Percentiles rank a stretch among this genome's conserved stretches.
Conservation (phyloP, 2,113 vertebrate genomes). For the Stegastes partitus region DNA sequence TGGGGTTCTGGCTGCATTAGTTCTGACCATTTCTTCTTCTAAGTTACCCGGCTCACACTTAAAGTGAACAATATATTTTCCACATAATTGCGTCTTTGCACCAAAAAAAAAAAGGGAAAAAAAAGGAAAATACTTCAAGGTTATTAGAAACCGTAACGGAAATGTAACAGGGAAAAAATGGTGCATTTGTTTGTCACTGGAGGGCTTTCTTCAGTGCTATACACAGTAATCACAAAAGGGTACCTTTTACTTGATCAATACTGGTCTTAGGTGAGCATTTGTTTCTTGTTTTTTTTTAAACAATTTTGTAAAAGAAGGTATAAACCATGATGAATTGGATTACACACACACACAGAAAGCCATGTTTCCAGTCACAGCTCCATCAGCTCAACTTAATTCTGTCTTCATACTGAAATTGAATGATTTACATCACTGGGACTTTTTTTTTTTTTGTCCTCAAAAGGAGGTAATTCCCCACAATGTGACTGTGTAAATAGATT, state of each 20-base stretch:
- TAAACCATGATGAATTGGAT: conserved; percentile 18
- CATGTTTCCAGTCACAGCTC: too few species aligned
- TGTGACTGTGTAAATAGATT: neutral
- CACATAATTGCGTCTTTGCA: conserved; percentile 51
- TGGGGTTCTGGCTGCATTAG: conserved; percentile 36
- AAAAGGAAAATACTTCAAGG: conserved; percentile 30
- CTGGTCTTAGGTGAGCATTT: conserved; percentile 30
- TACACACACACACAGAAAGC: neutral
- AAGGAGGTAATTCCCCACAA: conserved; percentile 1
- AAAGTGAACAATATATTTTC: conserved; percentile 51
- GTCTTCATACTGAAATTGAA: too few species aligned
- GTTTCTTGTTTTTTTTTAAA: neutral
- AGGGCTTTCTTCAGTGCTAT: conserved; percentile 4
- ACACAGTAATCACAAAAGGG: conserved; percentile 4
- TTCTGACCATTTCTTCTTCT: conserved; percentile 38
- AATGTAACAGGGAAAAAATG: conserved; percentile 34
- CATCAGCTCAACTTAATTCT: too few species aligned
- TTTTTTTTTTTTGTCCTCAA: too few species aligned
- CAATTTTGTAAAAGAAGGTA: neutral
- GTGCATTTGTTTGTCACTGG: conserved; percentile 30
- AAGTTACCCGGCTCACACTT: conserved; percentile 35
- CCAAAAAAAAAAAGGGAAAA: conserved; percentile 31
- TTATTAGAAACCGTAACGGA: conserved; percentile 37
- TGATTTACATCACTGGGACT: too few species aligned
- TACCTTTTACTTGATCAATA: neutral